A percentile compares a stretch with the other conserved stretches of the same genome.
These are phyloP conservation scores for Heterohyrax brucei DNA, from an alignment of 2,797 vertebrate species.

Conservation along the genomic window DNA sequence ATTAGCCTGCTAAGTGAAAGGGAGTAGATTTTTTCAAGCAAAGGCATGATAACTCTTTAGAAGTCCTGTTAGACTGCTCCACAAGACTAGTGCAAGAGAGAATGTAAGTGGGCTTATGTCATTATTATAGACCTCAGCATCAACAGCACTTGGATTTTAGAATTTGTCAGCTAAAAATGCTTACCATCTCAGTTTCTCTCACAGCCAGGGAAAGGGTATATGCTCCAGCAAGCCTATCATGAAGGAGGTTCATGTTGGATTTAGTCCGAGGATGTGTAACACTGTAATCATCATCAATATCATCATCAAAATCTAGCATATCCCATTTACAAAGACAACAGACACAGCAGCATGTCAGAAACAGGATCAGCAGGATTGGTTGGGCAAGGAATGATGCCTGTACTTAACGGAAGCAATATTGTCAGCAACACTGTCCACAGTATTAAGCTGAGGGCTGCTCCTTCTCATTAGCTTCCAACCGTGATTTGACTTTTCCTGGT, in stretches of 20 bases:
- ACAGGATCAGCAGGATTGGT: neutral
- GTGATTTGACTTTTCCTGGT: neutral
- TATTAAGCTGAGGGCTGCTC: neutral
- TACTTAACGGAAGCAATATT: neutral
- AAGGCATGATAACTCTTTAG: neutral
- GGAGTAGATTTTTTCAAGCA: neutral
- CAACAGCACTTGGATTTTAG: conserved; percentile 22
- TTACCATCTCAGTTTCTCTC: neutral
- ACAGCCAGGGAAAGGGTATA: neutral
- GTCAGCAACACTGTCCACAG: neutral
- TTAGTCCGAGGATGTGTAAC: neutral
- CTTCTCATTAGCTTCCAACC: neutral
- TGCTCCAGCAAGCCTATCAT: neutral
- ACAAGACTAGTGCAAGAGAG: neutral
- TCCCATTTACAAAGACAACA: conserved; percentile 1
- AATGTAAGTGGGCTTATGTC: neutral
- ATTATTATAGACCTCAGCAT: neutral
- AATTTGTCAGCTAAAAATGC: conserved; percentile 19
- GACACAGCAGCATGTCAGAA: neutral
- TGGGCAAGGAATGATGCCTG: neutral
- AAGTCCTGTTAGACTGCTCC: neutral
- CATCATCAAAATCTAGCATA: neutral
- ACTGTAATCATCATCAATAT: neutral
- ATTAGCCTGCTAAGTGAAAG: neutral
- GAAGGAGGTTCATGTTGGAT: neutral